Evolutionary conservation across 2,797 vertebrate species (phyloP).

Genomic region (Dipus sagitta): DNA sequence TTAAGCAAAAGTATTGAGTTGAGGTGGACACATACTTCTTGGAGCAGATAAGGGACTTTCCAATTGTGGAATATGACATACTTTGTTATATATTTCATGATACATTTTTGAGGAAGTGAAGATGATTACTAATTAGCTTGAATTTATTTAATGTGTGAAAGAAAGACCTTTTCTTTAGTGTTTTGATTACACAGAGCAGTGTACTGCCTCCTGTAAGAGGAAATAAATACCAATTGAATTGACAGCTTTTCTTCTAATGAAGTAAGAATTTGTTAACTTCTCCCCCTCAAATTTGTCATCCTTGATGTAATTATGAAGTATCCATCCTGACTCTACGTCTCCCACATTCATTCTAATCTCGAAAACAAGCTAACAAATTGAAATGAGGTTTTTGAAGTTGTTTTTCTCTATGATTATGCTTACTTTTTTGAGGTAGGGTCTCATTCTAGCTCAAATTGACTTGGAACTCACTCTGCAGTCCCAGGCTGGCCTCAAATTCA

Average conservation of each 20-base stretch:
- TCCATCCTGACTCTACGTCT: slow-evolving; percentile 26
- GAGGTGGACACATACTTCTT: slow-evolving; percentile 46
- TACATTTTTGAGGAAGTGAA: slow-evolving; percentile 54
- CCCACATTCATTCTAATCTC: slow-evolving; percentile 33
- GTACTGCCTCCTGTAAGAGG: not conserved
- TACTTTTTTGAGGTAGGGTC: too few species aligned
- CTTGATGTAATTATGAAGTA: slow-evolving; percentile 51
- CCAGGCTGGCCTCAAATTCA: too few species aligned
- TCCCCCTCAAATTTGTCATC: slow-evolving; percentile 58
- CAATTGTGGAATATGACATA: slow-evolving; percentile 29
- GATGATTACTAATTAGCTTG: slow-evolving; percentile 38
- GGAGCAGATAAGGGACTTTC: slow-evolving; percentile 43
- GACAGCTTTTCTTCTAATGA: slow-evolving; percentile 57
- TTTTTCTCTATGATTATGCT: not conserved
- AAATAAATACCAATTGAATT: slow-evolving; percentile 67
- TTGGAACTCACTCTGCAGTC: too few species aligned
- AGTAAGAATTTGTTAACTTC: slow-evolving; percentile 61
- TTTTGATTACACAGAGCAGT: slow-evolving; percentile 37
- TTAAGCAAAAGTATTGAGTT: slow-evolving; percentile 40
- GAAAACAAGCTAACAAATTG: slow-evolving; percentile 47
- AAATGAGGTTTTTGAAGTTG: slow-evolving; percentile 16
- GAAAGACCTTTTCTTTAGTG: slow-evolving; percentile 32
- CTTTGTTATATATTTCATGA: slow-evolving; percentile 50
- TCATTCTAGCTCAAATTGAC: too few species aligned
- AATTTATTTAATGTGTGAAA: slow-evolving; percentile 58